Base-by-base conservation (phyloP, 2,113 vertebrate genomes). In the Theristicus caerulescens region DNA sequence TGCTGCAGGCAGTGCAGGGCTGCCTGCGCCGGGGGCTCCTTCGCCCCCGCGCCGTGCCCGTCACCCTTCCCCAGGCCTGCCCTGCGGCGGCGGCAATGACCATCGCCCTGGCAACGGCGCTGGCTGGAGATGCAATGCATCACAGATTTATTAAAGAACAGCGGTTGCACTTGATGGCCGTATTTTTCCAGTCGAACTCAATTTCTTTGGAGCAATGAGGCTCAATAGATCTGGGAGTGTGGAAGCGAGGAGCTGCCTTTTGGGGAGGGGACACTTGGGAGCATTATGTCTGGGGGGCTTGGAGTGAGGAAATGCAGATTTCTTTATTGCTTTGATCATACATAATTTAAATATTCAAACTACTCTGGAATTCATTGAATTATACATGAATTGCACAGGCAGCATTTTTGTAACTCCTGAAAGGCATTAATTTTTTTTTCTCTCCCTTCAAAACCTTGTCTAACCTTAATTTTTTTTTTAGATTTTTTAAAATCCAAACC, bases 341-440 rank as follows among this genome's bases (percentile, higher is more conserved):
- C 94, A 96, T 97, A 95, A 98, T 98, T 98, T 98, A 98, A 98
- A 98, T 98, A 98, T 98, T 97, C 95, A 97, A 98, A 97, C 93
- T 58, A 29, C 93, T 90, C 82, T 42, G 87, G 91, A 94, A 91
- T 91, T 78, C 96, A 65, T 47, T 97, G 94, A 94, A 97, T 97
- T 96, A 97, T 93, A 91, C 95, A 96, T 96, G 94, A 97, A 88
- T 74, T 96, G 94, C 94, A 55, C 93, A 79, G 95, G 94, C 96
- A 77, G 91, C 96, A 34, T 90, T 93, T 95, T 70, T 74, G 81
- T 92, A 94, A 54, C 61, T 94, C 86, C 80, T 85, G 79, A 79
- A 83, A 91, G 86, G 64, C 49, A 20, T 47, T 51, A 7, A 5
- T 18, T 18, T 18, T 24, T 57, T 42, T 78, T 17, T 11, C 31